phyloP scores from a whole-genome alignment of 2,113 vertebrate genomes.

The Eulemur macaco region DNA sequence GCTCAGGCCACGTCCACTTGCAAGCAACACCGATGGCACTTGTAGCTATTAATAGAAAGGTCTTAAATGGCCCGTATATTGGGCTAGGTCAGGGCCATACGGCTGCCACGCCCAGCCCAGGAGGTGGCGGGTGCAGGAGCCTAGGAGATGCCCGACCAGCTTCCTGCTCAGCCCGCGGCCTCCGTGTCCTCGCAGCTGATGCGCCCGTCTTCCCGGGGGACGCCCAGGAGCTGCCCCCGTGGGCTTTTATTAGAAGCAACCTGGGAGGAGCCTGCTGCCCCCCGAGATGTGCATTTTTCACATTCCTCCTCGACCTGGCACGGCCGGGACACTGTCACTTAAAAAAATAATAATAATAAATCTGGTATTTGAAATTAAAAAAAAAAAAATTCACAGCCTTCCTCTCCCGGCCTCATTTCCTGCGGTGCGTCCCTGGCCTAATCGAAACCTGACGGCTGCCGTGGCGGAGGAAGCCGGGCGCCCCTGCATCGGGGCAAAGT shows the following conservation, averaged over 20 bases:
- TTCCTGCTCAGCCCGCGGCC: fast-evolving
- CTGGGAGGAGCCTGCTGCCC: conserved; percentile 70
- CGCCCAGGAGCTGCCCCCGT: conserved; percentile 49
- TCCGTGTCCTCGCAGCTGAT: fast-evolving
- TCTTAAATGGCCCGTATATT: not conserved
- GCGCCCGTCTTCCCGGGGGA: conserved; percentile 38
- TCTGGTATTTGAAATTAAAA: conserved; percentile 82
- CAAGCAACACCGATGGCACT: not conserved
- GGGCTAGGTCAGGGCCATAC: not conserved
- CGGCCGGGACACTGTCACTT: conserved; percentile 76
- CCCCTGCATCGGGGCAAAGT: conserved; percentile 81
- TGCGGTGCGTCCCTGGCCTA: conserved; percentile 80
- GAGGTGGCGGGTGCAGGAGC: not conserved
- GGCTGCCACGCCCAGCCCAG: no score
- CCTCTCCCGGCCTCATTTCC: conserved; percentile 82
- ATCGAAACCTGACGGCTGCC: conserved; percentile 79
- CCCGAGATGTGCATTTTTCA: conserved; percentile 72
- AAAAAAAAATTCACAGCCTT: conserved; percentile 84
- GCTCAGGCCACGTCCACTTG: fast-evolving
- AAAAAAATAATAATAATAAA: conserved; percentile 68
- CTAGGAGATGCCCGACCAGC: fast-evolving
- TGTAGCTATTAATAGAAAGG: not conserved
- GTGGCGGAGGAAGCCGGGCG: conserved; percentile 80
- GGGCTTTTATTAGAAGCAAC: conserved; percentile 75
- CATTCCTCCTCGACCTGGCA: conserved; percentile 82